Evolutionary conservation across 2,888 invertebrate genomes (phyloP).

Genomic region (Aproaerema taeniolella): DNA sequence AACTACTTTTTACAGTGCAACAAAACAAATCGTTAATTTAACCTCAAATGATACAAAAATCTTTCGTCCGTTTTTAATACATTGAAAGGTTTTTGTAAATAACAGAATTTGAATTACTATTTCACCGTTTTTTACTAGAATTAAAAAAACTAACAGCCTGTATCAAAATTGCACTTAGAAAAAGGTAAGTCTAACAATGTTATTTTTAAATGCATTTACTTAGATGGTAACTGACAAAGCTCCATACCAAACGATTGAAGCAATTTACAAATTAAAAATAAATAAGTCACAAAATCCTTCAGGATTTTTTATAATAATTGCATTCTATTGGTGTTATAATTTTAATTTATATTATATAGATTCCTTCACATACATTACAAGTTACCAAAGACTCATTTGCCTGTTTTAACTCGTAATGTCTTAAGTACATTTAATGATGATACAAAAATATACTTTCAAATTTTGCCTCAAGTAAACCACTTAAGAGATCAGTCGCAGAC

Average conservation of each 20-base stretch:
- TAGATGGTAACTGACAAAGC: constrained; percentile 11
- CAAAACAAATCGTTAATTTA: too few relatives aligned
- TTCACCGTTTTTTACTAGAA: too few relatives aligned
- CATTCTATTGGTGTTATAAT: constrained; percentile 2
- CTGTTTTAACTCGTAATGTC: constrained; percentile 2
- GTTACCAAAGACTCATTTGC: constrained; percentile 1
- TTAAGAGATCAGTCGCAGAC: constrained; percentile 33
- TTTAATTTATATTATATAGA: background rate
- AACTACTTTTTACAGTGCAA: too few relatives aligned
- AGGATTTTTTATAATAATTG: background rate
- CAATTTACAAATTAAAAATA: constrained; percentile 4
- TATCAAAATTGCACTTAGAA: too few relatives aligned
- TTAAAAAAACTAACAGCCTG: too few relatives aligned
- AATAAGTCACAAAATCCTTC: constrained; percentile 1
- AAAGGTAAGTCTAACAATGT: too few relatives aligned
- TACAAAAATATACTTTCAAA: constrained; percentile 37
- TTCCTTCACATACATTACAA: background rate
- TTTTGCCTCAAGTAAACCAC: constrained; percentile 29
- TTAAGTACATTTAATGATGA: constrained; percentile 18
- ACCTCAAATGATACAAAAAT: too few relatives aligned
- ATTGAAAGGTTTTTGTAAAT: too few relatives aligned
- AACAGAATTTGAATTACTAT: too few relatives aligned
- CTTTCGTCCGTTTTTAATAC: too few relatives aligned
- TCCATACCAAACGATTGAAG: constrained; percentile 5
- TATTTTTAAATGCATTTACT: too few relatives aligned